Evolutionary conservation across 2,888 invertebrate species (phyloP).

Genomic region (Platycheirus rosarum): DNA sequence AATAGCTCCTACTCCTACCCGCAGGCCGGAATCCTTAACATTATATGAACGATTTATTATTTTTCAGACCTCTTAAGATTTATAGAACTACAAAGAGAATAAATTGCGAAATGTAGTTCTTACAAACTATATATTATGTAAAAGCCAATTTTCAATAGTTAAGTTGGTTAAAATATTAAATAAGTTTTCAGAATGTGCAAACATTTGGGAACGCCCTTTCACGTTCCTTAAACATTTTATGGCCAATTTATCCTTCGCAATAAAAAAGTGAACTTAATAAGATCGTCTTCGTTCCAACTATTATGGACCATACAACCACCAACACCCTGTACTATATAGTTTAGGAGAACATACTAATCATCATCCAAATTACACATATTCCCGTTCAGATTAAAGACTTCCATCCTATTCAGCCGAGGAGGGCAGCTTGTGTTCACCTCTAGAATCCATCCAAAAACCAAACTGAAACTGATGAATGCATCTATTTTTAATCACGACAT

Average conservation of each 20-base stretch:
- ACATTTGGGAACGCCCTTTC: slow-evolving; percentile 49
- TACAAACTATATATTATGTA: too few species aligned
- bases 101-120: too few species aligned
- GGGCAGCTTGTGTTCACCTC: neutral
- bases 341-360: slow-evolving; percentile 58
- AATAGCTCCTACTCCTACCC: too few species aligned
- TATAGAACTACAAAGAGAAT: too few species aligned
- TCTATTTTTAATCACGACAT: slow-evolving; percentile 72
- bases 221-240: slow-evolving; percentile 26
- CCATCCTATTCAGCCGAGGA: slow-evolving; percentile 36
- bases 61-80: too few species aligned
- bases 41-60: too few species aligned
- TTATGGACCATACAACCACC: slow-evolving; percentile 25
- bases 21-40: too few species aligned
- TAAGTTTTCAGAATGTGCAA: slow-evolving; percentile 43
- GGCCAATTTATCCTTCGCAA: slow-evolving; percentile 23
- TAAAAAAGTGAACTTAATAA: slow-evolving; percentile 50
- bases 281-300: slow-evolving; percentile 32
- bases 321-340: slow-evolving; percentile 29
- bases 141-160: too few species aligned
- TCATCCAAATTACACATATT: slow-evolving; percentile 67
- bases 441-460: neutral
- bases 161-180: too few species aligned
- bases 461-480: slow-evolving; percentile 40
- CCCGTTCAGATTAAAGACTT: slow-evolving; percentile 54